Conservation (phyloP, 2,113 vertebrate species). For the Phaetusa simplex region DNA sequence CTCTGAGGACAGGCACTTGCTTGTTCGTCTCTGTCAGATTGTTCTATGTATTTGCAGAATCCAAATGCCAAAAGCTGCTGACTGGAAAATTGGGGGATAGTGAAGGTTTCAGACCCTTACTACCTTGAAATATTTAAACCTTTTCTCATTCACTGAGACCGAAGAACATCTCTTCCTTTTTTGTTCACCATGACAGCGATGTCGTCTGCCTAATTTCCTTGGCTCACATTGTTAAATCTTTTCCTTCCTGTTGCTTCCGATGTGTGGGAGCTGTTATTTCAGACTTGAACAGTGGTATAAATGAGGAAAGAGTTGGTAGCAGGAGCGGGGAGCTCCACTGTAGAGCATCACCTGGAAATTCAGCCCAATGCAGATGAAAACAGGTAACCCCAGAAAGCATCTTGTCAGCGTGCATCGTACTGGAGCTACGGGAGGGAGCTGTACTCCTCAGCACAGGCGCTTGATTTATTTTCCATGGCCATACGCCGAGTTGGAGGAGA, state of each 20-base stretch:
- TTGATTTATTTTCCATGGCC: background rate
- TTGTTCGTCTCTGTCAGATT: background rate
- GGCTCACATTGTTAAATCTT: background rate
- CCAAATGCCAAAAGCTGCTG: background rate
- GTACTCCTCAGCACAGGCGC: background rate
- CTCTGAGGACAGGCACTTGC: background rate
- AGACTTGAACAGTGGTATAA: fast-evolving
- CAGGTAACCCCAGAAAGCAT: background rate
- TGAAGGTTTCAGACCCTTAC: background rate
- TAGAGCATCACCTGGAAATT: background rate
- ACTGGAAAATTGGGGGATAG: background rate
- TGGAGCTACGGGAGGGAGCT: background rate
- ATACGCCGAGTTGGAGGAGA: background rate
- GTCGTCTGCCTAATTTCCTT: background rate
- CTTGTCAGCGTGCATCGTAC: fast-evolving
- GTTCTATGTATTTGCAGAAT: background rate
- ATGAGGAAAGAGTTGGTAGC: background rate
- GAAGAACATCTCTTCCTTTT: background rate
- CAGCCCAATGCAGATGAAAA: background rate
- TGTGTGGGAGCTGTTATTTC: background rate
- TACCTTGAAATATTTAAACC: background rate
- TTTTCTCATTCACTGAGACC: background rate
- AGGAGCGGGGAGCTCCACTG: background rate
- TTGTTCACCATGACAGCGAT: fast-evolving
- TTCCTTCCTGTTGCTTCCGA: background rate